A percentile compares a stretch with the other conserved stretches of the same genome.
Conservation (phyloP, 2,888 invertebrate genomes). For the Melanostoma mellinum region DNA sequence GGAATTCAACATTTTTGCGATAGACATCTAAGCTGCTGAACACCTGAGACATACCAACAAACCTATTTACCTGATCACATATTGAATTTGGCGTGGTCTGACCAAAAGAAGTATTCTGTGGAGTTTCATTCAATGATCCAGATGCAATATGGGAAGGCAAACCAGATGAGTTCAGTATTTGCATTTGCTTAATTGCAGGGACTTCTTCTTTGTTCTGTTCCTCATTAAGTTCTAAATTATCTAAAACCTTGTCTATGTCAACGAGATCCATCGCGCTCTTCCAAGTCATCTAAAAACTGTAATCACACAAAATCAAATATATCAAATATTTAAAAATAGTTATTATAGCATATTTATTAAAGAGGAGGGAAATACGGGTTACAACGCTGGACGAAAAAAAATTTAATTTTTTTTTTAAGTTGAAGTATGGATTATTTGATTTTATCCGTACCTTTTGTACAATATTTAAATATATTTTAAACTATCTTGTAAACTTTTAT, state of each 20-base stretch:
- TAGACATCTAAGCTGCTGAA: constrained; percentile 86
- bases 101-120: background rate
- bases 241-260: constrained; percentile 92
- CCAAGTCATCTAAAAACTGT: constrained; percentile 26
- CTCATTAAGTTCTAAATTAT: constrained; percentile 92
- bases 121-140: background rate
- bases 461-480: no score
- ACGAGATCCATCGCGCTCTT: constrained; percentile 82
- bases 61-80: constrained; percentile 79
- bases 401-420: no score
- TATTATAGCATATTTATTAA: background rate
- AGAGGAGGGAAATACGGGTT: no score
- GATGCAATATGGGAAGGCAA: constrained; percentile 5
- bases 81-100: background rate
- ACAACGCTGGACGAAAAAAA: no score
- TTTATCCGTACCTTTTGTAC: no score
- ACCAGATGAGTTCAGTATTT: constrained; percentile 11
- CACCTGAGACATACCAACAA: constrained; percentile 85
- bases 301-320: no score
- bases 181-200: background rate
- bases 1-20: constrained; percentile 78
- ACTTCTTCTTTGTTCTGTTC: constrained; percentile 74
- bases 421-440: no score
- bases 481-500: no score
- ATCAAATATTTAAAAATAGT: background rate